phyloP scores from a whole-genome alignment of 2,888 invertebrate species.

The Mactromeris polynyma region DNA sequence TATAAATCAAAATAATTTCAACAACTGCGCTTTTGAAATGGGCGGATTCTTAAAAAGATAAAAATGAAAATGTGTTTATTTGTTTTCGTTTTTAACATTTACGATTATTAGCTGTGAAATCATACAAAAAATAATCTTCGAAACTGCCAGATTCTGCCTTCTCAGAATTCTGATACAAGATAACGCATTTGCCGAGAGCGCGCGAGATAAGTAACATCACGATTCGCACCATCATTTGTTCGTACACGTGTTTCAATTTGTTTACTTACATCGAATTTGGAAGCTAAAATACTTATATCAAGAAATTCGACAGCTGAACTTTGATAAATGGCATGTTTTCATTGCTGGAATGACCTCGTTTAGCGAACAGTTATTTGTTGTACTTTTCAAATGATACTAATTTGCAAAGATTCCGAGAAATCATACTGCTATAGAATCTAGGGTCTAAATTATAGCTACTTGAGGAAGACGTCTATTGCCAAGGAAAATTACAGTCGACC shows the following conservation, averaged over 20 bases:
- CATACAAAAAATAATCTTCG: background rate
- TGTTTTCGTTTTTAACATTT: constrained; percentile 4
- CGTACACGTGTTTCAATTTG: constrained; percentile 59
- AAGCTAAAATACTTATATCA: constrained; percentile 50
- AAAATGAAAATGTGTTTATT: constrained; percentile 20
- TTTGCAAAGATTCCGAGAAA: constrained; percentile 18
- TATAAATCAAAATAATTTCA: background rate
- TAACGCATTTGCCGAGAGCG: constrained; percentile 17
- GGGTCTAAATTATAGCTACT: constrained; percentile 10
- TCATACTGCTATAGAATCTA: constrained; percentile 23
- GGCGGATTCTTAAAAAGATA: background rate
- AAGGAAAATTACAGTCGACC: constrained; percentile 17
- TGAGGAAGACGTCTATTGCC: background rate
- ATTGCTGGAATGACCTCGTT: constrained; percentile 20
- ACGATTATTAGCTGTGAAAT: constrained; percentile 19
- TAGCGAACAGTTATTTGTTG: constrained; percentile 11
- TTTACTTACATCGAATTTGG: constrained; percentile 52
- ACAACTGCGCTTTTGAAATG: constrained; percentile 1
- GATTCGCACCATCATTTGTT: constrained; percentile 32
- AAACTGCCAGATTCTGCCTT: constrained; percentile 15
- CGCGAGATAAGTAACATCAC: constrained; percentile 38
- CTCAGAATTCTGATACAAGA: constrained; percentile 21
- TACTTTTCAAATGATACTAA: constrained; percentile 51
- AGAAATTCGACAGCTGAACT: constrained; percentile 34
- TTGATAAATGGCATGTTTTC: constrained; percentile 44